Evolutionary conservation across 2,797 vertebrate genomes (phyloP).

Genomic region (Lacerta viridis): DNA sequence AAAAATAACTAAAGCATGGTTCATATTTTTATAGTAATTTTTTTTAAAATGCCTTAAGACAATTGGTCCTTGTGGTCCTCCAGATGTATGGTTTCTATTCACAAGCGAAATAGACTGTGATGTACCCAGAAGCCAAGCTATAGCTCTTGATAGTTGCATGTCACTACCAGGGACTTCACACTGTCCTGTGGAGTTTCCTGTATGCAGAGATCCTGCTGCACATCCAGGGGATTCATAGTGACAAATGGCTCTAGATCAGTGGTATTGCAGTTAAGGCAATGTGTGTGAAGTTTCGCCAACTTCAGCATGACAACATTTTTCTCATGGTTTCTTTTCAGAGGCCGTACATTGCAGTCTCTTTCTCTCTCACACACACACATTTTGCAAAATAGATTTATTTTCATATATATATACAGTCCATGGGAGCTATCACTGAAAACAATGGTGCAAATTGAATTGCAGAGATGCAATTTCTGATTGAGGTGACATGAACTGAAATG

Average conservation of each 20-base stretch:
- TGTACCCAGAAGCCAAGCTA: no score
- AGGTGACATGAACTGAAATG: neutral
- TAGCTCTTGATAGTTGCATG: neutral
- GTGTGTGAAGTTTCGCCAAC: no score
- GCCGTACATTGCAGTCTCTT: neutral
- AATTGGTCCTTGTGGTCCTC: no score
- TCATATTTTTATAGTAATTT: no score
- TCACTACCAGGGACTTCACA: neutral
- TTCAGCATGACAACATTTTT: neutral
- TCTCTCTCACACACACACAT: neutral
- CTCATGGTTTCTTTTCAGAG: neutral
- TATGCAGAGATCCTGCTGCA: neutral
- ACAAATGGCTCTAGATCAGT: no score
- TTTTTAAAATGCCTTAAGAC: no score
- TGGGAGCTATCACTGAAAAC: neutral
- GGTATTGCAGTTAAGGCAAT: no score
- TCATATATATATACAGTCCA: no score
- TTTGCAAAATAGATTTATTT: neutral
- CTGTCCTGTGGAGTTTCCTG: neutral
- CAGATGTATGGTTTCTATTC: neutral
- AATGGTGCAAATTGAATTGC: neutral
- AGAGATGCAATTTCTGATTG: neutral
- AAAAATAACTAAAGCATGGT: no score
- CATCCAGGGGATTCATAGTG: no score
- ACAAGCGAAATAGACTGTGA: neutral